Evolutionary conservation across 1,140 invertebrate species (phyloP), one percentile per base, ranked within the genome.

Genomic region (Nylanderia fulva): DNA sequence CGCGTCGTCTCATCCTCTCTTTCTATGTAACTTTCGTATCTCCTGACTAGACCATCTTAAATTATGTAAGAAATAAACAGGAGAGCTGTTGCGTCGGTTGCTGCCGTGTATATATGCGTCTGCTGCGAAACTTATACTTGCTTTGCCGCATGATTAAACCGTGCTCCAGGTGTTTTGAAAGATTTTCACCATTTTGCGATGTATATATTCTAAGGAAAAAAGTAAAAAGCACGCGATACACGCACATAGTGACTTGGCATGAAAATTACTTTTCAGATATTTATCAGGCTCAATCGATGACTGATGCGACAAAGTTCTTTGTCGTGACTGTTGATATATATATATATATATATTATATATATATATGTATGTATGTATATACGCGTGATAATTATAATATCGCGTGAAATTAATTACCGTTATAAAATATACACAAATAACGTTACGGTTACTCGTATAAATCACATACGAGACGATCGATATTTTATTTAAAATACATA

Each of bases 51-150:
- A 74, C 52, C 45, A 56, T 69, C 18, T 86, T 89, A 84, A 86
- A 89, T 89, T 89, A 89, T 89, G 88, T 86, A 89, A 86, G 85
- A 89, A 89, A 89, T 86, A 89, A 89, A 89, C 85, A 89, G 56
- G n/a, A 11, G 36, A 33, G 33, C 64, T 33, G 29, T 24, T n/a
- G 24, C 45, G 18, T 48, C 24, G 29, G 33, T 71, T 27, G 42
- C 39, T 39, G 36, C 54, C 6, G n/a, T 76, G 48, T 24, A 48
- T 24, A 48, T 64, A 21, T 58, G 48, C 60, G 33, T 68, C 33
- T 61, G 45, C 80, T 66, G 54, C 33, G 63, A 74, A 74, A 71
- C 87, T 48, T 85, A 74, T 60, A 29, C 63, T 60, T 61, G 27
- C 56, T 45, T n/a, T 72, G 39, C 56, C 75, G 66, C 72, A 68